phyloP scores from a whole-genome alignment of 1,140 invertebrate genomes.

The Paralvinella palmiformis region DNA sequence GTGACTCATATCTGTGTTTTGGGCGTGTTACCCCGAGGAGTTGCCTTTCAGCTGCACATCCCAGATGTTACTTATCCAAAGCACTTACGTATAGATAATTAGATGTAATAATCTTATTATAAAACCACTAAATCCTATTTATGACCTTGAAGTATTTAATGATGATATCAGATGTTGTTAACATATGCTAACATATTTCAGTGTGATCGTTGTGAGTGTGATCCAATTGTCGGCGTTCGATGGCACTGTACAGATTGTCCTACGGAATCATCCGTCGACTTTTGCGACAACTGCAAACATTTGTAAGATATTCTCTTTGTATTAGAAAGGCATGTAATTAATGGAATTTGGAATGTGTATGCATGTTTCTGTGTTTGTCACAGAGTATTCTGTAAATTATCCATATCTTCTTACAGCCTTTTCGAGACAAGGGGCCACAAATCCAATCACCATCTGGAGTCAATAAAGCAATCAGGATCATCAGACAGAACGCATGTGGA shows the following conservation, averaged over 20 bases:
- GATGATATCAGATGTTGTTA: conserved; percentile 1
- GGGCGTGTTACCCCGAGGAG: no score
- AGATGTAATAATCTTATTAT: no score
- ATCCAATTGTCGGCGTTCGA: conserved; percentile 61
- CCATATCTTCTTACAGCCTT: conserved; percentile 28
- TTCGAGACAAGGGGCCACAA: conserved; percentile 40
- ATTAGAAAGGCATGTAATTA: no score
- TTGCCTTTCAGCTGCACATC: no score
- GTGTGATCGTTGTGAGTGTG: conserved; percentile 63
- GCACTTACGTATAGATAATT: no score
- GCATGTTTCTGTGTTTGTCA: not conserved
- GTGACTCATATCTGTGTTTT: no score
- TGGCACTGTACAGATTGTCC: conserved; percentile 65
- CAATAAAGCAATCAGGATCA: conserved; percentile 23
- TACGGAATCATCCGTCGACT: conserved; percentile 49
- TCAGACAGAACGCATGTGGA: conserved; percentile 28
- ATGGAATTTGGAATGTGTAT: not conserved
- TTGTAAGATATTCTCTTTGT: conserved; percentile 24
- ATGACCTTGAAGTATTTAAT: conserved; percentile 53
- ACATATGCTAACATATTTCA: conserved; percentile 41
- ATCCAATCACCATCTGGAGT: conserved; percentile 40
- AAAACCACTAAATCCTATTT: no score
- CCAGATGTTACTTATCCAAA: no score
- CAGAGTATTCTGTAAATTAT: not conserved
- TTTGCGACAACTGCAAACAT: conserved; percentile 51